phyloP scores from a whole-genome alignment of 2,797 vertebrate species.

The Bovichtus variegatus region DNA sequence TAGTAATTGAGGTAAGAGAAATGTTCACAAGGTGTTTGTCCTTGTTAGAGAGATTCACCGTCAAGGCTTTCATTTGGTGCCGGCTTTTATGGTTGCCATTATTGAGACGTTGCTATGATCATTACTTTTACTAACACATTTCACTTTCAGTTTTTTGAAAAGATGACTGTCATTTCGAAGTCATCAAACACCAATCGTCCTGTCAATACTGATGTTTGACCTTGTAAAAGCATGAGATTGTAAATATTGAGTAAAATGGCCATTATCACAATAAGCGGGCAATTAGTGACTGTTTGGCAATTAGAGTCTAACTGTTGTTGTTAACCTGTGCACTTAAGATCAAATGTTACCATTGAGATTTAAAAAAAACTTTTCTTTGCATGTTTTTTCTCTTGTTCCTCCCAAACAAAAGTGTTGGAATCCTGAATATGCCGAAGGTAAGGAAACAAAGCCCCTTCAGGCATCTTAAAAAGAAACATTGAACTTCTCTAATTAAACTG shows the following conservation, averaged over 20 bases:
- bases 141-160: conserved; percentile 41
- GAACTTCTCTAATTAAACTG: conserved; percentile 67
- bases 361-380: conserved; percentile 15
- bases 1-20: conserved; percentile 22
- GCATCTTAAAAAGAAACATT: conserved; percentile 61
- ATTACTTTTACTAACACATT: conserved; percentile 53
- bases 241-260: conserved; percentile 45
- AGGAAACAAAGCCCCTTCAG: conserved; percentile 30
- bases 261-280: conserved; percentile 21
- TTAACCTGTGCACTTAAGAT: conserved; percentile 30
- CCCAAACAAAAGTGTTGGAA: conserved; percentile 44
- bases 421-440: conserved; percentile 41
- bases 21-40: conserved; percentile 13
- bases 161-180: conserved; percentile 31
- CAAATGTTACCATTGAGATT: background rate
- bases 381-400: conserved; percentile 32
- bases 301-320: conserved; percentile 35
- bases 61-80: conserved; percentile 52
- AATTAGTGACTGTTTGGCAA: conserved; percentile 53
- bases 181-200: conserved; percentile 31
- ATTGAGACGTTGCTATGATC: conserved; percentile 59
- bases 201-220: conserved; percentile 46
- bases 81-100: conserved; percentile 63
- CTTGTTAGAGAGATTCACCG: conserved; percentile 53
- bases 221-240: conserved; percentile 39